Evolutionary conservation across 2,797 vertebrate genomes (phyloP), one percentile per base, ranked within the genome.

Genomic region (Petrocephalus schoutedeni): DNA sequence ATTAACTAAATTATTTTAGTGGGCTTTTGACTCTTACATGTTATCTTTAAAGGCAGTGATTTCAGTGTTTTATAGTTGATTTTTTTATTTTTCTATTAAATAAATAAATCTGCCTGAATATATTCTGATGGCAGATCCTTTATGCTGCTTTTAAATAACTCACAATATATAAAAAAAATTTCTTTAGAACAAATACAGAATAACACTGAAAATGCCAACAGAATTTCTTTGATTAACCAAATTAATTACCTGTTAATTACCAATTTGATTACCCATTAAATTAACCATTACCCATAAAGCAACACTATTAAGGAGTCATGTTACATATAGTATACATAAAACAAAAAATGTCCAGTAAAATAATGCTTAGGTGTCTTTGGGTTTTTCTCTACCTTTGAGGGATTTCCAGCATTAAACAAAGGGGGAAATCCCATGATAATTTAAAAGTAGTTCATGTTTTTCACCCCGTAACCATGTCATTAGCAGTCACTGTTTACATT

Each of bases 361-460:
- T 83, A 41, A 12, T 49, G 41, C 57, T 36, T 21, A 45, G 49
- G 61, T 67, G 21, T 58, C 10, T 14, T 19, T 53, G 36, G 58
- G 19, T 49, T 53, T 80, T 87, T 41, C 19, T 64, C 87, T 6
- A 19, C 71, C 93, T 93, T 95, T 94, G 93, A 93, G 87, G 49
- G 32, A n/a, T 61, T 36, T 86, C 89, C 89, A 80, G 45, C 23
- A 88, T 84, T 41, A 74, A 32, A 71, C 67, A 67, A 28, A 9
- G 28, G 64, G 12, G 64, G 14, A 16, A 8, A 6, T 82, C 5
- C 2, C 41, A 41, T 14, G 67, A 57, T 56, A 21, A 74, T 86
- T n/a, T 36, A 77, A 58, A 74, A 57, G 49, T n/a, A 86, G 64
- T 41, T 53, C 4, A 59, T 77, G 12, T 58, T 58, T 67, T 67